Conservation (phyloP, 2,113 vertebrate genomes). For the Loxodonta africana region DNA sequence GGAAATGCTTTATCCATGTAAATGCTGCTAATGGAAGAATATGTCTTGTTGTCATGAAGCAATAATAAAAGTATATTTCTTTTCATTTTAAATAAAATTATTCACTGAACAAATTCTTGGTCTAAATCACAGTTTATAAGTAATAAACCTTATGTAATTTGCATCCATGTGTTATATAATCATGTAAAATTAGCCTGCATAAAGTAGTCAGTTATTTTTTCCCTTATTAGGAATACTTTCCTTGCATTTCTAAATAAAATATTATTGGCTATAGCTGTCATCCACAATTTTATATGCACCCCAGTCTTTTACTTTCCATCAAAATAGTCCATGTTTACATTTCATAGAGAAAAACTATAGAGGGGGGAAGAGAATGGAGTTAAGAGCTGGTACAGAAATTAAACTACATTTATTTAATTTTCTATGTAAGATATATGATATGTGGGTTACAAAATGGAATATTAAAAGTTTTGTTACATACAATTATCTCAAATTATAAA, state of each 20-base stretch:
- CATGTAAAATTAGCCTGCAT: conserved; percentile 4
- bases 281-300: background rate
- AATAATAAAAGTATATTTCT: conserved; percentile 37
- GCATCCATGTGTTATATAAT: background rate
- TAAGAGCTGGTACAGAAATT: conserved; percentile 28
- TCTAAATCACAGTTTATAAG: conserved; percentile 3
- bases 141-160: background rate
- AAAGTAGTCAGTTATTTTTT: conserved; percentile 33
- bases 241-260: conserved; percentile 56
- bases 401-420: conserved; percentile 44
- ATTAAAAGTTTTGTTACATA: conserved; percentile 21
- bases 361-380: background rate
- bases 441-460: background rate
- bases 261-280: background rate
- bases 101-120: conserved; percentile 25
- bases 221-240: background rate
- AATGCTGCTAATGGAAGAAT: background rate
- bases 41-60: background rate
- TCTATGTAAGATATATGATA: background rate
- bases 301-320: background rate
- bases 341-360: background rate
- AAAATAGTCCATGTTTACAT: background rate
- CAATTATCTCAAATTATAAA: conserved; percentile 20
- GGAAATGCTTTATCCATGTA: background rate
- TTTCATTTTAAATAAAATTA: conserved; percentile 42